Evolutionary conservation across 2,888 invertebrate species (phyloP).

Genomic region (Diloba caeruleocephala): DNA sequence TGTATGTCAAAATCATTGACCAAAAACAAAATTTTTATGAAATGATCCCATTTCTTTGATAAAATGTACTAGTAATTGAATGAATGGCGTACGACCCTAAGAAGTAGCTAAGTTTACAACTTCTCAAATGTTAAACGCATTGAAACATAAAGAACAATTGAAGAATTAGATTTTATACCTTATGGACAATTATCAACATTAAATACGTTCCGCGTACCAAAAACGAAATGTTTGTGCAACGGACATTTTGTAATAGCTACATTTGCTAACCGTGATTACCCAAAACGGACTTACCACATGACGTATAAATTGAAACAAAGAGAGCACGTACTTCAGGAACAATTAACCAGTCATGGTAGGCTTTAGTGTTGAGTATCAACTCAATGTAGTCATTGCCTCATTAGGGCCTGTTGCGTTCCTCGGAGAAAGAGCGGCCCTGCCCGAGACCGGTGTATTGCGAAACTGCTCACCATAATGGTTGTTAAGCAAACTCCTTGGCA

Average conservation of each 20-base stretch:
- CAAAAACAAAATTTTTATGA: too few species aligned
- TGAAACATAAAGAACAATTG: constrained; percentile 16
- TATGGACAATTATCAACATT: constrained; percentile 9
- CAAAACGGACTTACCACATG: constrained; percentile 24
- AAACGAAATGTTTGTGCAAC: constrained; percentile 37
- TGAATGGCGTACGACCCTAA: too few species aligned
- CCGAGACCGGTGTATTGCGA: constrained; percentile 73
- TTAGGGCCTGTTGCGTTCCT: constrained; percentile 72
- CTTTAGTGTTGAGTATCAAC: background rate
- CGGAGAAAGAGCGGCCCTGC: constrained; percentile 80
- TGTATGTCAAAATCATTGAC: too few species aligned
- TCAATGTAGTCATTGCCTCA: constrained; percentile 40
- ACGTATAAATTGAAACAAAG: constrained; percentile 29
- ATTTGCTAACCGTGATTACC: constrained; percentile 30
- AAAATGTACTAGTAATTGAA: too few species aligned
- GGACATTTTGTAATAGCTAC: constrained; percentile 14
- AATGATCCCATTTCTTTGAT: too few species aligned
- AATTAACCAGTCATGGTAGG: constrained; percentile 21
- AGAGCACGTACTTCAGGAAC: constrained; percentile 53
- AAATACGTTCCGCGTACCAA: constrained; percentile 20
- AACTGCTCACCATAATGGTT: constrained; percentile 68
- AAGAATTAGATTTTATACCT: constrained; percentile 24
- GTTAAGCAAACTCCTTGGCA: constrained; percentile 72
- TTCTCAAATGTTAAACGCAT: constrained; percentile 16
- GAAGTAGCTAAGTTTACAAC: constrained; percentile 9